These are phyloP conservation scores for Threskiornis aethiopicus DNA, from an alignment of 2,797 vertebrate species.

Conservation along the genomic window DNA sequence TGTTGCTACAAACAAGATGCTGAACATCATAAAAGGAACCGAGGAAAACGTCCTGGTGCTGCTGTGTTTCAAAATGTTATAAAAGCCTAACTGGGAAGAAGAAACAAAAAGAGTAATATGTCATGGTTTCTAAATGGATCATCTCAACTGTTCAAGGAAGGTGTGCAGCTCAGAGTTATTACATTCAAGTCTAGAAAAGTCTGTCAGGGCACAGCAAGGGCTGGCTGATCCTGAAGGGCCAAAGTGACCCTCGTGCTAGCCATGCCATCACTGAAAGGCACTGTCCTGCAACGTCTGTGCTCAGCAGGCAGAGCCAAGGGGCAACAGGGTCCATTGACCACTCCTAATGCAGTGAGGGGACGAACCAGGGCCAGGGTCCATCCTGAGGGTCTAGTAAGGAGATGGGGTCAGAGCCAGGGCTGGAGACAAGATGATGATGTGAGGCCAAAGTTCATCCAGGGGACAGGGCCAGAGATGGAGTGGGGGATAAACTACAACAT, in stretches of 20 bases:
- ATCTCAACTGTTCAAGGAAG: not conserved
- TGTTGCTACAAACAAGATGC: not conserved
- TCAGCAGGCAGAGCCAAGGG: not conserved
- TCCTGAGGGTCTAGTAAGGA: not conserved
- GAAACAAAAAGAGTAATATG: not conserved
- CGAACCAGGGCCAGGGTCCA: not conserved
- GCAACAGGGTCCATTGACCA: rapidly evolving
- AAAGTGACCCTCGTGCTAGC: not conserved
- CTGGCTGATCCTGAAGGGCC: not conserved
- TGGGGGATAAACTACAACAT: rapidly evolving
- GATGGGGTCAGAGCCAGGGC: too few relatives aligned
- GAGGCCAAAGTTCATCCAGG: not conserved
- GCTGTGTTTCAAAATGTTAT: not conserved
- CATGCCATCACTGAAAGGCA: not conserved
- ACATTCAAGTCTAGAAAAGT: not conserved
- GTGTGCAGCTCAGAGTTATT: not conserved
- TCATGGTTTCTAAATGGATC: not conserved
- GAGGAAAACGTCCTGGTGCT: not conserved
- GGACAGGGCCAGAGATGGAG: not conserved
- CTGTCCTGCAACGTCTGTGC: not conserved
- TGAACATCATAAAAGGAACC: not conserved
- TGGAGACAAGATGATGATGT: not conserved
- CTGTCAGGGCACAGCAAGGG: not conserved
- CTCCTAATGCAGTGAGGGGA: not conserved
- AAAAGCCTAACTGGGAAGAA: not conserved